Conservation (phyloP, 2,888 invertebrate genomes). For the Machimus atricapillus region DNA sequence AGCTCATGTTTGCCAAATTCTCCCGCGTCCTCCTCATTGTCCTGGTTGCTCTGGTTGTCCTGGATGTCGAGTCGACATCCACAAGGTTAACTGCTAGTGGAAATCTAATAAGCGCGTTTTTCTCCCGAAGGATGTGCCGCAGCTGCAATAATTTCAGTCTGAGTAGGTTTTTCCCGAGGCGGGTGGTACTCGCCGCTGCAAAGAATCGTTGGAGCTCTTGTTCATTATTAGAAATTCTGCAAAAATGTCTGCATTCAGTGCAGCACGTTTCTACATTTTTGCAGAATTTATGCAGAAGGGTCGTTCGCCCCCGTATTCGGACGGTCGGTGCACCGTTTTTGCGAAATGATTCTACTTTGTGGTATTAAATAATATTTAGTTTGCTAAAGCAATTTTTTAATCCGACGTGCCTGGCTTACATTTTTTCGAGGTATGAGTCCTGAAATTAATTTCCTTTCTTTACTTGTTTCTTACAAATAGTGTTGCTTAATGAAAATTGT, state of each 20-base stretch:
- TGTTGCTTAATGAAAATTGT: background rate
- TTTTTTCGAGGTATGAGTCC: background rate
- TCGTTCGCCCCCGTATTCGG: background rate
- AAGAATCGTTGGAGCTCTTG: background rate
- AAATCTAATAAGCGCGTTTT: constrained; percentile 9
- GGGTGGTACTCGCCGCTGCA: background rate
- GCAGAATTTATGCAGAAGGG: background rate
- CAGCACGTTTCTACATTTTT: background rate
- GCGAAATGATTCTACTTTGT: background rate
- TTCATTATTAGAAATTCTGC: background rate
- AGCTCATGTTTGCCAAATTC: background rate
- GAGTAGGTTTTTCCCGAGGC: background rate
- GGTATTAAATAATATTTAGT: constrained; percentile 1
- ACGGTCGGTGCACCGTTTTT: background rate
- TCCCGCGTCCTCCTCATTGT: background rate
- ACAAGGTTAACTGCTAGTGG: background rate
- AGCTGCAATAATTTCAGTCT: constrained; percentile 1
- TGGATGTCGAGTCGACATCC: background rate
- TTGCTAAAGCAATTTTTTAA: constrained; percentile 6
- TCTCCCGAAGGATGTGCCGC: background rate
- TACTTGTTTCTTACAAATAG: background rate
- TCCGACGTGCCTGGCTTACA: background rate
- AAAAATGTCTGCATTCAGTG: background rate
- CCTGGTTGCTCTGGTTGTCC: background rate
- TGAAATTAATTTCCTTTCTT: background rate